Evolutionary conservation across 2,888 invertebrate genomes (phyloP).

Genomic region (Troides aeacus): DNA sequence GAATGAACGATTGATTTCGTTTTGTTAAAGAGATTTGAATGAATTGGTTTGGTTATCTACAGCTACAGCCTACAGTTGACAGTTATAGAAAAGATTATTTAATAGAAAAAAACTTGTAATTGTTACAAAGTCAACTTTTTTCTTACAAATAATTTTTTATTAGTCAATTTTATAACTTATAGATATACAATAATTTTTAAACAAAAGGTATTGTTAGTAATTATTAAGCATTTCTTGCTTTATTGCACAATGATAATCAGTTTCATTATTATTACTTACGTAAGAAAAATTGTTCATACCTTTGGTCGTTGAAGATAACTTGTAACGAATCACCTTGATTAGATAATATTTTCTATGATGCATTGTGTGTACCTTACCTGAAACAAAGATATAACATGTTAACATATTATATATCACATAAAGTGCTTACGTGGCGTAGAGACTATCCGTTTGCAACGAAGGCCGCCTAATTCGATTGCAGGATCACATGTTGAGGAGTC

Average conservation of each 20-base stretch:
- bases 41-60: background rate
- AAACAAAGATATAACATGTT: constrained; percentile 45
- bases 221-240: constrained; percentile 12
- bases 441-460: too few relatives aligned
- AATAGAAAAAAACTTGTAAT: background rate
- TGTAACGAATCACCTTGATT: background rate
- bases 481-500: too few relatives aligned
- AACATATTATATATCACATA: background rate
- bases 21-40: constrained; percentile 4
- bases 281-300: constrained; percentile 43
- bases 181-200: background rate
- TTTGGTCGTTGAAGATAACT: constrained; percentile 24
- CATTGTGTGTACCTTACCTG: constrained; percentile 48
- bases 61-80: background rate
- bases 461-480: too few relatives aligned
- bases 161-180: background rate
- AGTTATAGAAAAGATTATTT: background rate
- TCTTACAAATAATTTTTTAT: background rate
- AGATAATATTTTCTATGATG: background rate
- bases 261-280: constrained; percentile 55
- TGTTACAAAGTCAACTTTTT: background rate
- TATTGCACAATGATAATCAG: constrained; percentile 46
- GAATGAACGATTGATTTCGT: constrained; percentile 8
- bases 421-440: too few relatives aligned
- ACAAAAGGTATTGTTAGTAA: constrained; percentile 13